Conservation (phyloP, 2,888 invertebrate species). For the Ophion ellenae region DNA sequence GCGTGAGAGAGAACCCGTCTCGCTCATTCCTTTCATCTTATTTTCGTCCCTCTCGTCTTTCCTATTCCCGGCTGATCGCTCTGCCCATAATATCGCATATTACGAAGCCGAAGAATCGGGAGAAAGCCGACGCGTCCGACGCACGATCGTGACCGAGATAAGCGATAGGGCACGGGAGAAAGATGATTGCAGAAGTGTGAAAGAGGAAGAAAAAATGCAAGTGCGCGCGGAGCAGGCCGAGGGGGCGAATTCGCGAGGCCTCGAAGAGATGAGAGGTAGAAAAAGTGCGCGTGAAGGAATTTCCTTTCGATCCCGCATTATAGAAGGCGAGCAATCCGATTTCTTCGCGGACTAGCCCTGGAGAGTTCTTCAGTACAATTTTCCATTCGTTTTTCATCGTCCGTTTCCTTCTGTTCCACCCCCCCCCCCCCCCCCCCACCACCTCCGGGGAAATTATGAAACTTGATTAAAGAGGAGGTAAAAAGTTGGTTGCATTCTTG, state of each 20-base stretch:
- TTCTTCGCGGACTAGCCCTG: constrained; percentile 7
- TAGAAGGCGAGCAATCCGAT: constrained; percentile 43
- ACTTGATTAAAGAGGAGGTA: background rate
- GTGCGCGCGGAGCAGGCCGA: constrained; percentile 30
- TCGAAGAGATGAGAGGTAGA: background rate
- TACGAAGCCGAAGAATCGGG: background rate
- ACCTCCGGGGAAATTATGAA: background rate
- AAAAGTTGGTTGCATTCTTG: background rate
- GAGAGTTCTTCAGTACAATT: background rate
- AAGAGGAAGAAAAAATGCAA: constrained; percentile 34
- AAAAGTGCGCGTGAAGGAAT: constrained; percentile 55
- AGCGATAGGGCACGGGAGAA: constrained; percentile 52
- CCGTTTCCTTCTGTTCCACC: background rate
- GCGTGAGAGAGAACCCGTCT: background rate
- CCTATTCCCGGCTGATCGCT: background rate
- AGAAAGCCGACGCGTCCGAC: constrained; percentile 27
- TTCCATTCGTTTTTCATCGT: background rate
- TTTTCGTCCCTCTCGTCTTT: constrained; percentile 26
- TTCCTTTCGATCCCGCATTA: constrained; percentile 57
- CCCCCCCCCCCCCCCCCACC: background rate
- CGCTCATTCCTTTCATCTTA: constrained; percentile 14
- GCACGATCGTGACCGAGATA: constrained; percentile 37
- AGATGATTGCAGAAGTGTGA: background rate
- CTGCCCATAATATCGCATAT: background rate
- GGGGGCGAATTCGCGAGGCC: constrained; percentile 36